phyloP scores from a whole-genome alignment of 37 sponge, comb jelly and placozoan species.

The Corticium candelabrum region DNA sequence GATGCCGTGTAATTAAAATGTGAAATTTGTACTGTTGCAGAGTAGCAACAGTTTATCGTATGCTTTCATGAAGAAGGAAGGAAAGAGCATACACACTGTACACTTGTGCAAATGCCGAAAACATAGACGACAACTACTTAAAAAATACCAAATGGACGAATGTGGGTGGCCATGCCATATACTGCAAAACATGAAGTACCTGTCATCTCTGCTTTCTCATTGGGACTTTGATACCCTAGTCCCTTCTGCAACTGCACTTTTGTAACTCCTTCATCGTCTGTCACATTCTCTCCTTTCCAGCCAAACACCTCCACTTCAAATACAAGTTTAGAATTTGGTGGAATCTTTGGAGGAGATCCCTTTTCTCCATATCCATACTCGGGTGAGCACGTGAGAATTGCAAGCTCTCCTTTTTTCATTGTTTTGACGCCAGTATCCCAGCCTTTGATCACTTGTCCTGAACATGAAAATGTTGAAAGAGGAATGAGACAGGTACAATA shows the following conservation, averaged over 20 bases:
- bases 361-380: slow-evolving; percentile 85
- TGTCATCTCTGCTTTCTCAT: slow-evolving; percentile 53
- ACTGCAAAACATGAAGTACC: slow-evolving; percentile 31
- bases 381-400: slow-evolving; percentile 74
- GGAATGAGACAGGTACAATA: slow-evolving; percentile 2
- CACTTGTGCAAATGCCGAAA: no score
- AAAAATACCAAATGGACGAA: no score
- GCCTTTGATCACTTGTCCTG: slow-evolving; percentile 84
- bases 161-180: no score
- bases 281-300: slow-evolving; percentile 57
- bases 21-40: no score
- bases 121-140: no score
- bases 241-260: slow-evolving; percentile 40
- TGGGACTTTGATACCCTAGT: slow-evolving; percentile 51
- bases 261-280: slow-evolving; percentile 66
- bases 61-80: no score
- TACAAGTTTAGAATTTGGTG: slow-evolving; percentile 75
- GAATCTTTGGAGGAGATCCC: slow-evolving; percentile 83
- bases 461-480: neutral
- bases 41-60: no score
- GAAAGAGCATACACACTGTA: no score
- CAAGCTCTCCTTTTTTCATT: slow-evolving; percentile 76
- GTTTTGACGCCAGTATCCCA: slow-evolving; percentile 94
- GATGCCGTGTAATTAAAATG: no score
- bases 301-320: slow-evolving; percentile 84